Conservation (phyloP, 2,888 invertebrate genomes). For the Lycocerus yunnanus region DNA sequence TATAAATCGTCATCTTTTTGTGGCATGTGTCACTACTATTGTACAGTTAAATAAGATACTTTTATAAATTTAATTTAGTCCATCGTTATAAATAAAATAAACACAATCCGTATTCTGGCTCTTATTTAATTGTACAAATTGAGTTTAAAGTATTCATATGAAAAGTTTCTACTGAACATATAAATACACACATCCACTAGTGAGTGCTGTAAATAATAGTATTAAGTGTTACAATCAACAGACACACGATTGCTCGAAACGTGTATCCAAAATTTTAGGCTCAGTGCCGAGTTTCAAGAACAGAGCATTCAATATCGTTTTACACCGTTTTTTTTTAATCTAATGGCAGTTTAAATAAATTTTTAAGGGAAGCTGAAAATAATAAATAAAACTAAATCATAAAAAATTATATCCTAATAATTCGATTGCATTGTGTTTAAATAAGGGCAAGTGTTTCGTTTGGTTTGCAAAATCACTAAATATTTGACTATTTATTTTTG, state of each 20-base stretch:
- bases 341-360: slow-evolving; percentile 12
- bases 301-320: slow-evolving; percentile 45
- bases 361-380: slow-evolving; percentile 11
- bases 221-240: slow-evolving; percentile 49
- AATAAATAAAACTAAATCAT: slow-evolving; percentile 7
- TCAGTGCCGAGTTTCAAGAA: slow-evolving; percentile 54
- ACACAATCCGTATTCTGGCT: background rate
- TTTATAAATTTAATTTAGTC: background rate
- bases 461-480: slow-evolving; percentile 32
- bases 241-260: slow-evolving; percentile 58
- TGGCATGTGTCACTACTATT: background rate
- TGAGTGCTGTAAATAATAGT: slow-evolving; percentile 46
- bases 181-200: slow-evolving; percentile 41
- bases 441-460: slow-evolving; percentile 26
- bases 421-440: slow-evolving; percentile 23
- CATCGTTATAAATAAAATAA: background rate
- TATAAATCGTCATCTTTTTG: background rate
- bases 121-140: background rate
- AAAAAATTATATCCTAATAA: slow-evolving; percentile 10
- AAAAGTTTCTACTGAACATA: background rate
- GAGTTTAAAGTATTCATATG: background rate
- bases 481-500: background rate
- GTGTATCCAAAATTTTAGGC: slow-evolving; percentile 51
- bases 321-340: slow-evolving; percentile 3
- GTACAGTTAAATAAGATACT: background rate